phyloP scores from a whole-genome alignment of 2,888 invertebrate genomes.

The Drosophila heteroneura region DNA sequence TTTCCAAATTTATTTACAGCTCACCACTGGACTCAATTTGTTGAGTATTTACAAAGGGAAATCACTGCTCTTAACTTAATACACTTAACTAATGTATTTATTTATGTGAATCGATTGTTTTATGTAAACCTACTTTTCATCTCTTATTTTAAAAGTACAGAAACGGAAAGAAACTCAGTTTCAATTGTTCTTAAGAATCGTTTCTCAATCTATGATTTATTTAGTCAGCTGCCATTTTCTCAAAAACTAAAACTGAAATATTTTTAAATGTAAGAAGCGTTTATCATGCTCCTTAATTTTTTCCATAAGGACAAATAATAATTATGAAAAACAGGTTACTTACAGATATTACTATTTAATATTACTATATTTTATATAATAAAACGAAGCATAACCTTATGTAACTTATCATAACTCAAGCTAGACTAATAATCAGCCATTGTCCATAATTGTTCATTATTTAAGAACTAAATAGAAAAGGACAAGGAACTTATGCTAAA shows the following conservation, averaged over 20 bases:
- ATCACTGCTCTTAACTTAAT: not conserved
- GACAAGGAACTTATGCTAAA: not conserved
- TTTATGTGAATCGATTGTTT: not conserved
- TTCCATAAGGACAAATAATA: not conserved
- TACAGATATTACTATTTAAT: not conserved
- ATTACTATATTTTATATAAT: not conserved
- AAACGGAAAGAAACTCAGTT: not conserved
- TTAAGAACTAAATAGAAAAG: not conserved
- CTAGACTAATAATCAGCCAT: not conserved
- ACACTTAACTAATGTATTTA: not conserved
- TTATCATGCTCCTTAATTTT: not conserved
- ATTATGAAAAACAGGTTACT: not conserved
- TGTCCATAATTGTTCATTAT: not conserved
- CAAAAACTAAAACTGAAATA: not conserved
- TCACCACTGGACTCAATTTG: not conserved
- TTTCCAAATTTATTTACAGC: slow-evolving; percentile 24
- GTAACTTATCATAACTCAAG: not conserved
- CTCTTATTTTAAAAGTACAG: not conserved
- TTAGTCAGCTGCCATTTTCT: not conserved
- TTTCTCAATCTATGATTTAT: not conserved
- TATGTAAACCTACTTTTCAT: not conserved
- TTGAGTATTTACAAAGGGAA: not conserved
- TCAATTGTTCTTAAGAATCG: not conserved
- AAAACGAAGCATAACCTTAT: not conserved
- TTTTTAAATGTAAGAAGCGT: not conserved